These are phyloP conservation scores for Dolichomitus sp. DNA, from an alignment of 2,888 invertebrate species.

Conservation along the genomic window DNA sequence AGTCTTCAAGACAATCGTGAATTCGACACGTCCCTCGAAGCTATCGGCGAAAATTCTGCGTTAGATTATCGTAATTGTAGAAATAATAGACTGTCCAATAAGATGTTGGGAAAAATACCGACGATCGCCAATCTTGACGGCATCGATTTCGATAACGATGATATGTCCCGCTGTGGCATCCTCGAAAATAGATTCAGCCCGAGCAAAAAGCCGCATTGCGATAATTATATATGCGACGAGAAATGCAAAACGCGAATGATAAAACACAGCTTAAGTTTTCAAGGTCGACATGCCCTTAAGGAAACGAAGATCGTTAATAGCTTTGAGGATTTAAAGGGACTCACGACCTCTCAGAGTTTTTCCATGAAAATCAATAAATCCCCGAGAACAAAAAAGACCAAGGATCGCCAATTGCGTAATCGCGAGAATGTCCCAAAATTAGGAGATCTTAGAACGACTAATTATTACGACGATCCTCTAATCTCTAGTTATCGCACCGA, in stretches of 20 bases:
- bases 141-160: constrained; percentile 61
- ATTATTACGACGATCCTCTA: constrained; percentile 70
- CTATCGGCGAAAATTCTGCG: constrained; percentile 5
- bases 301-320: constrained; percentile 71
- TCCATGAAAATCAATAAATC: constrained; percentile 27
- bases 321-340: constrained; percentile 58
- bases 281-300: constrained; percentile 59
- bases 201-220: constrained; percentile 56
- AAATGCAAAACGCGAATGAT: constrained; percentile 68
- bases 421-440: constrained; percentile 66
- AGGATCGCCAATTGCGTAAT: neutral
- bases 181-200: constrained; percentile 70
- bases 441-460: constrained; percentile 71
- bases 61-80: constrained; percentile 12
- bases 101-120: constrained; percentile 69
- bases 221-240: constrained; percentile 75
- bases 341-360: constrained; percentile 73
- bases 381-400: neutral
- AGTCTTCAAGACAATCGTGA: constrained; percentile 22
- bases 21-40: neutral
- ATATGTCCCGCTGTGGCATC: constrained; percentile 67
- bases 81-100: neutral
- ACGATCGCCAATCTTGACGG: constrained; percentile 65
- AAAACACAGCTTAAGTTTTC: constrained; percentile 77
- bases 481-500: constrained; percentile 59